Evolutionary conservation across 2,113 vertebrate species (phyloP).

Genomic region (Antechinus stuartii): DNA sequence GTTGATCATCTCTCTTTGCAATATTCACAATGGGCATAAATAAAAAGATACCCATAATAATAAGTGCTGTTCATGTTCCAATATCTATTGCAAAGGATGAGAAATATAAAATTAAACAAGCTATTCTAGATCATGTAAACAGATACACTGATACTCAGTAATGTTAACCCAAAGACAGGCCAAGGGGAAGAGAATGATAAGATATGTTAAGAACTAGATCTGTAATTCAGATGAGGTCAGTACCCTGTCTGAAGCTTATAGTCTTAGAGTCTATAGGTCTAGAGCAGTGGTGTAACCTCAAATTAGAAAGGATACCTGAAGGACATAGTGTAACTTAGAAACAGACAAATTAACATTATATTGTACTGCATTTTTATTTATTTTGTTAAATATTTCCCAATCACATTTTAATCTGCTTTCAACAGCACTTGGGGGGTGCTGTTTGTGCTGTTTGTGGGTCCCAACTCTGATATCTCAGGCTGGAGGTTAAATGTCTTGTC

Average conservation of each 20-base stretch:
- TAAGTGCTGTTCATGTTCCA: not conserved
- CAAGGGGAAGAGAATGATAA: not conserved
- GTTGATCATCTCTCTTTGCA: not conserved
- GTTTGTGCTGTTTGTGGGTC: no score
- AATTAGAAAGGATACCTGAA: not conserved
- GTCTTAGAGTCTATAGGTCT: not conserved
- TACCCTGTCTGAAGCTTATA: not conserved
- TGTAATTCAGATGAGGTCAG: not conserved
- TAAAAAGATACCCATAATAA: not conserved
- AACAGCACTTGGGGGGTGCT: no score
- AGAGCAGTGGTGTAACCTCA: not conserved
- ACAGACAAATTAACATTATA: not conserved
- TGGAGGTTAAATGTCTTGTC: not conserved
- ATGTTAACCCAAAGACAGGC: not conserved
- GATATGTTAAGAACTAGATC: not conserved
- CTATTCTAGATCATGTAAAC: not conserved
- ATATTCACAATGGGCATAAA: not conserved
- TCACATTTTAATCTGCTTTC: not conserved
- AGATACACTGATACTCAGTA: not conserved
- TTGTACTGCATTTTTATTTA: not conserved
- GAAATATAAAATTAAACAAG: not conserved
- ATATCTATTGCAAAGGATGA: not conserved
- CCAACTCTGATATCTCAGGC: not conserved
- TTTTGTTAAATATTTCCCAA: not conserved
- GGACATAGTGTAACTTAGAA: not conserved